Base-by-base conservation (phyloP, 2,113 vertebrate species). In the Phrynosoma blainvillii region DNA sequence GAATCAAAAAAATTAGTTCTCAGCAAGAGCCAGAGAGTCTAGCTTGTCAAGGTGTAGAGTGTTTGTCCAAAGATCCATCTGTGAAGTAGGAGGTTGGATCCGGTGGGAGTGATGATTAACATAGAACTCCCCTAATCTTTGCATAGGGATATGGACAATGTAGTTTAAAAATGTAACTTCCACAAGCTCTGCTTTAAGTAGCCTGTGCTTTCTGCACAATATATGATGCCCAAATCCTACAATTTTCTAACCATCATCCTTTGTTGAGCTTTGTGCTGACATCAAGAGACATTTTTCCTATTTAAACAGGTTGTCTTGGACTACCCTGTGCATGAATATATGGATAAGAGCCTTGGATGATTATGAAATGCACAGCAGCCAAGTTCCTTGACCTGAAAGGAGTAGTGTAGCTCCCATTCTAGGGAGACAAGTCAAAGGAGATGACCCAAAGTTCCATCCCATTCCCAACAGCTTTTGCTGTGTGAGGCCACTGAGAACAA, bases 401-500 rank as follows among this genome's bases (percentile, higher is more conserved):
- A 65, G 23, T 76, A n/a, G 12, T n/a, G 27, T 42, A 47, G 25
- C 30, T 54, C 71, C 59, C 36, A 32, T 56, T 75, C 70, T 66
- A 77, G 79, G 36, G 36, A 82, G 23, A 40, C 74, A 20, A 42
- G 81, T 83, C 90, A 89, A 79, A 14, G 77, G 71, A 88, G 77
- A 87, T 16, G 89, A 92, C 87, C 86, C 25, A 70, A 66, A 79
- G 40, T 81, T 85, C 66, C 75, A 40, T 59, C 66, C 47, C 32
- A 40, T 47, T 87, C 78, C 32, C 47, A 56, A 68, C 47, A 73
- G 68, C 54, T 59, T 40, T 73, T 59, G 65, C 66, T 30, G 8
- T 12, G 32, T 30, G 65, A 80, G 6, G 47, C 79, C 68, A 81
- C 12, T 62, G 79, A 81, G 52, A 70, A 36, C n/a, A 30, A 71